Evolutionary conservation across 2,888 invertebrate genomes (phyloP), one percentile per base, ranked within the genome.

Genomic region (Nymphalis urticae): DNA sequence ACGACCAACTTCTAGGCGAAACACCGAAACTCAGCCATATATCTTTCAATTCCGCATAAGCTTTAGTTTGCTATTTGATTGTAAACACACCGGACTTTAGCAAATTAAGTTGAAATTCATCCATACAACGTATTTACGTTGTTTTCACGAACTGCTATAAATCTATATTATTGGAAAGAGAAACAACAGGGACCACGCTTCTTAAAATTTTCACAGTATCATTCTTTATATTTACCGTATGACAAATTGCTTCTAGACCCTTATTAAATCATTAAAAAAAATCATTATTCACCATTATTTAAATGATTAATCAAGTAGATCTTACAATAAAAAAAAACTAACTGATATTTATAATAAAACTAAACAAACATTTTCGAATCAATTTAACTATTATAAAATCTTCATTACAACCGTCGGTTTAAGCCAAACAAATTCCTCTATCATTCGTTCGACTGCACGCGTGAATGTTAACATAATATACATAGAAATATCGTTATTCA

Each of bases 11-110:
- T 85, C 80, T 78, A 80, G 76, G 80, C 80, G 81, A 83, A 88
- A 89, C 84, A 89, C 87, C 87, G 86, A 88, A 89, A 90, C 86
- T 86, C 82, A 81, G 85, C 84, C 85, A 86, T 88, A 88, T 88
- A 88, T 89, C 88, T 88, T 86, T 84, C 83, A 82, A 75, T 78
- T 79, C 73, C 75, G 75, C 74, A 73, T 76, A 76, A 76, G 75
- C 80, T 84, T 80, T 83, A 82, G 84, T 84, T 84, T 82, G 82
- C 80, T 77, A 78, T 81, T 70, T 73, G 68, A 73, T 72, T 76
- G 77, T 74, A 76, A 77, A 75, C 73, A 73, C 71, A 68, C 68
- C 51, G 65, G 64, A 73, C 69, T 75, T 71, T 62, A 73, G 66
- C 68, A 73, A 75, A 73, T 74, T 72, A 70, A 70, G 70, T 73